Percentiles rank a stretch among this genome's conserved stretches.
Conservation (phyloP, 2,888 invertebrate genomes). For the Maniola hyperantus region DNA sequence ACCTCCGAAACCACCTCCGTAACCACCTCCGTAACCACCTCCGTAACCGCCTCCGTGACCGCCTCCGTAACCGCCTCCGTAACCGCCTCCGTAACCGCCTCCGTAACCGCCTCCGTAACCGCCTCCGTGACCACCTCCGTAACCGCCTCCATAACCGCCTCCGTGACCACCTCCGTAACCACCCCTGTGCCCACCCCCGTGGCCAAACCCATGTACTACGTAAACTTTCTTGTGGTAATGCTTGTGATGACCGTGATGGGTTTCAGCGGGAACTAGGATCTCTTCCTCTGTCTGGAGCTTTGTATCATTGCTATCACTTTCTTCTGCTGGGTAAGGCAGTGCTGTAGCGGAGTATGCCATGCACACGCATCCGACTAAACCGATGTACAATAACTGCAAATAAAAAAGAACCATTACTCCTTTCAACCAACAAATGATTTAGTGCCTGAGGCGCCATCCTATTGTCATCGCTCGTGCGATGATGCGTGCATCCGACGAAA, state of each 20-base stretch:
- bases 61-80: slow-evolving; percentile 29
- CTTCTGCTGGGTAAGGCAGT: slow-evolving; percentile 44
- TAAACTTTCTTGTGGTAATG: neutral
- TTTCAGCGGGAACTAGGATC: slow-evolving; percentile 23
- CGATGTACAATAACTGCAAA: slow-evolving; percentile 53
- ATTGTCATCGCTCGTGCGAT: too few relatives aligned
- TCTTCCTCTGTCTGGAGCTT: neutral
- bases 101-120: neutral
- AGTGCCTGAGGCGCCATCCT: too few relatives aligned
- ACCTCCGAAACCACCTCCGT: slow-evolving; percentile 10
- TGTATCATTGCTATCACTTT: neutral
- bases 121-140: slow-evolving; percentile 1
- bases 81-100: slow-evolving; percentile 28
- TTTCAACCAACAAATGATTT: too few relatives aligned
- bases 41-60: slow-evolving; percentile 23
- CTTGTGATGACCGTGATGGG: slow-evolving; percentile 11
- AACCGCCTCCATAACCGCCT: slow-evolving; percentile 30
- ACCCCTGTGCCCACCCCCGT: slow-evolving; percentile 12
- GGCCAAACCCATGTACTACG: neutral
- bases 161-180: slow-evolving; percentile 28
- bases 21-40: too few relatives aligned
- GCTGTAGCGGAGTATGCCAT: slow-evolving; percentile 53
- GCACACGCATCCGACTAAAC: slow-evolving; percentile 53
- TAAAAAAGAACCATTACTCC: slow-evolving; percentile 5
- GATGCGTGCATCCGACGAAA: too few relatives aligned